These are phyloP conservation scores for Trogon melanurus DNA, from an alignment of 2,113 vertebrate genomes.

Conservation along the genomic window DNA sequence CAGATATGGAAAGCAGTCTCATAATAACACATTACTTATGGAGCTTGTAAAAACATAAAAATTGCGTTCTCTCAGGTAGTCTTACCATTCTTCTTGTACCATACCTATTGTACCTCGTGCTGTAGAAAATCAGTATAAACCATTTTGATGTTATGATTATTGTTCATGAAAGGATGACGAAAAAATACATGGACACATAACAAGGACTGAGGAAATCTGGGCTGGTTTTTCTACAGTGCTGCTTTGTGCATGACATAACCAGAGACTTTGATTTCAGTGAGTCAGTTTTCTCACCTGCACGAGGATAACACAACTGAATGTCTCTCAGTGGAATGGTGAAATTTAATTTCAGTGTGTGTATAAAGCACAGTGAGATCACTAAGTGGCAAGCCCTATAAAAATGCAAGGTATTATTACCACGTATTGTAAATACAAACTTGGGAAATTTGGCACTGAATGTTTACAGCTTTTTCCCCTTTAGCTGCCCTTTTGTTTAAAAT, in stretches of 20 bases:
- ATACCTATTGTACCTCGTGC: neutral
- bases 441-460: neutral
- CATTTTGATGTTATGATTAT: neutral
- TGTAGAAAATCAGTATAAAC: neutral
- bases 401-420: neutral
- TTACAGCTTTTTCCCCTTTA: neutral
- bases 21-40: neutral
- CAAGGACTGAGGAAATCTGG: neutral
- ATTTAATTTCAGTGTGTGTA: neutral
- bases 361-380: neutral
- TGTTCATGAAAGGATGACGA: neutral
- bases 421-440: neutral
- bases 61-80: neutral
- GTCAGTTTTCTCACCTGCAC: neutral
- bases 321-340: neutral
- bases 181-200: neutral
- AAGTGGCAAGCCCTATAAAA: neutral
- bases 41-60: neutral
- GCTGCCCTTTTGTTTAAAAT: neutral
- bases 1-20: neutral
- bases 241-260: neutral
- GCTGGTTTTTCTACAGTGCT: neutral
- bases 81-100: neutral
- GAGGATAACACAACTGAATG: neutral
- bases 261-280: neutral